A percentile compares a stretch with the other conserved stretches of the same genome.
phyloP scores from a whole-genome alignment of 2,113 vertebrate genomes.

The Pelecanoides urinatrix region DNA sequence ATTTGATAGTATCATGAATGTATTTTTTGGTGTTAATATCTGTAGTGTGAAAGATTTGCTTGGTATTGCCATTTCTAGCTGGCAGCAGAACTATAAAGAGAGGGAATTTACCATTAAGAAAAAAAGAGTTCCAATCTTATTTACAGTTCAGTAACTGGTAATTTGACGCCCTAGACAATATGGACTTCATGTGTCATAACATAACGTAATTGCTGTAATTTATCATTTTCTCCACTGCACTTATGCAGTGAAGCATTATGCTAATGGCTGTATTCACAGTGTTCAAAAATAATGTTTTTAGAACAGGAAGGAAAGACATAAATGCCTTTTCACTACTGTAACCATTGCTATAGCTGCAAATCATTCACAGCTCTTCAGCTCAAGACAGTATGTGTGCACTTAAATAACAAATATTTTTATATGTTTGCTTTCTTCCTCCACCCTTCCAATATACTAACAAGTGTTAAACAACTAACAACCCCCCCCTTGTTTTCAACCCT shows the following conservation, averaged over 20 bases:
- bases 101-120: background rate
- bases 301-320: background rate
- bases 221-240: background rate
- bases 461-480: background rate
- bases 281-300: background rate
- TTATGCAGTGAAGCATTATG: background rate
- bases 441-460: background rate
- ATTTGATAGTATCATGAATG: background rate
- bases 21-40: background rate
- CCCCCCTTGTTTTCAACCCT: background rate
- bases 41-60: background rate
- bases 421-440: background rate
- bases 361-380: background rate
- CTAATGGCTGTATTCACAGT: background rate
- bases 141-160: background rate
- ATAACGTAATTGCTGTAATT: constrained; percentile 1
- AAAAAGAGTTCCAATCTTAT: background rate
- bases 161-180: background rate
- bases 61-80: background rate
- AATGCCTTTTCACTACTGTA: background rate
- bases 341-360: background rate
- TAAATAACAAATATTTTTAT: background rate
- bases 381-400: background rate
- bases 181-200: background rate
- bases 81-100: background rate